Evolutionary conservation across 2,797 vertebrate species (phyloP).

Genomic region (Liparis tanakae): DNA sequence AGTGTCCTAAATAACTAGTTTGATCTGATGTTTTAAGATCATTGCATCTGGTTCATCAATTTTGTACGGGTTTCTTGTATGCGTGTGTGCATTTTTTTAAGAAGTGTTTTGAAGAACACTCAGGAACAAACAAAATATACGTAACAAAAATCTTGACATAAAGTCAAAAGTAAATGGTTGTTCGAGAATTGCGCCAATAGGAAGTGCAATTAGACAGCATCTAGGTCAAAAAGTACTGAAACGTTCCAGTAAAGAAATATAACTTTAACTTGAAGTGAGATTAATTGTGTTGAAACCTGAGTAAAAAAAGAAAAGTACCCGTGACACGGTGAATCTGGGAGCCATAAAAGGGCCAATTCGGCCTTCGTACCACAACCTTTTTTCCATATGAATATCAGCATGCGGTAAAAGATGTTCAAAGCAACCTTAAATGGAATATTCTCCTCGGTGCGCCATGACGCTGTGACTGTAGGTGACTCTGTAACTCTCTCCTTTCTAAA

Average conservation of each 20-base stretch:
- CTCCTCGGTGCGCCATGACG: constrained; percentile 52
- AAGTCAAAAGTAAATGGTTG: not conserved
- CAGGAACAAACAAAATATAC: constrained; percentile 1
- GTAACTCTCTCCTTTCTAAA: constrained; percentile 45
- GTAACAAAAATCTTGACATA: not conserved
- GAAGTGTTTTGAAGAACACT: constrained; percentile 11
- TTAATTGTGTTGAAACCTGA: constrained; percentile 23
- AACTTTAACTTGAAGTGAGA: constrained; percentile 22
- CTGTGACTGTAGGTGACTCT: constrained; percentile 50
- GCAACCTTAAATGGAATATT: constrained; percentile 66
- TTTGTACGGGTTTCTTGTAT: constrained; percentile 35
- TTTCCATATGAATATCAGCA: constrained; percentile 44
- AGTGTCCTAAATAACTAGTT: constrained; percentile 69
- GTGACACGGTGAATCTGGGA: constrained; percentile 31
- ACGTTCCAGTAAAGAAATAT: constrained; percentile 3
- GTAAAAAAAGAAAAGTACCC: constrained; percentile 33
- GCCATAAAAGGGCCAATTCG: constrained; percentile 42
- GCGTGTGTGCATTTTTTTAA: not conserved
- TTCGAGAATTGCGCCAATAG: not conserved
- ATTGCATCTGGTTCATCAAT: constrained; percentile 69
- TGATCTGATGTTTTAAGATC: constrained; percentile 70
- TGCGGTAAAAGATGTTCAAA: constrained; percentile 66
- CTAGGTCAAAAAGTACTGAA: constrained; percentile 8
- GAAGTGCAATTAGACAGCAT: not conserved
- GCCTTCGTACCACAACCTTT: constrained; percentile 43